Conservation (phyloP, 2,797 vertebrate genomes). For the Clamator glandarius region DNA sequence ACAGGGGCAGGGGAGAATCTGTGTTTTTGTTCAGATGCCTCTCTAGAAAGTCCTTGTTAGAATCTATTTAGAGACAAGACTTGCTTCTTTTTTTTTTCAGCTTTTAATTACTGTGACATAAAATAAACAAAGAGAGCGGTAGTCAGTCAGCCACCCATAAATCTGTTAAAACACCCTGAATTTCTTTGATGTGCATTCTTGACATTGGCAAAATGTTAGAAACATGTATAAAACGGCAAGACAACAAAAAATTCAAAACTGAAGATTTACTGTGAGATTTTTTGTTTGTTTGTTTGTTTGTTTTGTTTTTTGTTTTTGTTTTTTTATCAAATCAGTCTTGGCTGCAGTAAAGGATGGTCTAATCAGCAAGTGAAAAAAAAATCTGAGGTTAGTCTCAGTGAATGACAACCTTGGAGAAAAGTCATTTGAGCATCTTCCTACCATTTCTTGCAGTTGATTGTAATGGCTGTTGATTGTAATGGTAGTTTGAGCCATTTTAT, state of each 20-base stretch:
- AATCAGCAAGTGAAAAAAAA: slow-evolving; percentile 65
- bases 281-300: too few relatives aligned
- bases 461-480: slow-evolving; percentile 77
- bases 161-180: background rate
- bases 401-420: slow-evolving; percentile 64
- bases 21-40: background rate
- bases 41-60: background rate
- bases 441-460: slow-evolving; percentile 71
- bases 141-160: background rate
- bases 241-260: background rate
- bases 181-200: background rate
- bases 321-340: slow-evolving; percentile 40
- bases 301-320: too few relatives aligned
- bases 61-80: background rate
- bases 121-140: background rate
- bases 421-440: slow-evolving; percentile 67
- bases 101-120: background rate
- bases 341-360: slow-evolving; percentile 44
- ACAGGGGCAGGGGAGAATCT: fast-evolving
- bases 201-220: background rate
- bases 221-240: background rate
- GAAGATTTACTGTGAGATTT: background rate
- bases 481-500: slow-evolving; percentile 68
- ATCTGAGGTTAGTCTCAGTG: slow-evolving; percentile 46
- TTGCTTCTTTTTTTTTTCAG: background rate